Percentiles rank a stretch among this genome's conserved stretches.
These are phyloP conservation scores for Scrobipalpa atriplicella DNA, from an alignment of 2,888 invertebrate species.

Conservation along the genomic window DNA sequence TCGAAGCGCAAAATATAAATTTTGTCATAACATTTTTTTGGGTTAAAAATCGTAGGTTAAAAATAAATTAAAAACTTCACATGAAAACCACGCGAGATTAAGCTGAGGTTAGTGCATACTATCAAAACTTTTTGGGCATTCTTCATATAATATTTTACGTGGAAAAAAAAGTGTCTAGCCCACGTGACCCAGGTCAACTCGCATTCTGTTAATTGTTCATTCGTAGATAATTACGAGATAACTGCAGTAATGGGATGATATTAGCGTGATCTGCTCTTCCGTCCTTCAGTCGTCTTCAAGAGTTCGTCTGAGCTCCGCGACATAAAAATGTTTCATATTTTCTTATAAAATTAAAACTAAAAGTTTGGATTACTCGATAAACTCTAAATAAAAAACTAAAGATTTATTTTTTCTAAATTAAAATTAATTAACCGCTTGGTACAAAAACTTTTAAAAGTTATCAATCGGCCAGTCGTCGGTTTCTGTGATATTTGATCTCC, in stretches of 20 bases:
- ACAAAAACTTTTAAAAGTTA: constrained; percentile 35
- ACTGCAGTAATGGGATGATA: constrained; percentile 30
- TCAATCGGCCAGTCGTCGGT: constrained; percentile 25
- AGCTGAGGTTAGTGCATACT: too few relatives aligned
- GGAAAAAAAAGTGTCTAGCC: neutral
- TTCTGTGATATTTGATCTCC: constrained; percentile 60
- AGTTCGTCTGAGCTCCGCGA: constrained; percentile 56
- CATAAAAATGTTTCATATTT: constrained; percentile 30
- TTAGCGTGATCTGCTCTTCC: constrained; percentile 47
- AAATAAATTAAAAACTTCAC: too few relatives aligned
- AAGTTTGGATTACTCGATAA: neutral
- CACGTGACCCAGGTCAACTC: neutral
- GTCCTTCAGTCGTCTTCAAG: constrained; percentile 71
- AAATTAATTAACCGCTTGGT: neutral
- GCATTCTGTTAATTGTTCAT: neutral
- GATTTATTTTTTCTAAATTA: constrained; percentile 13
- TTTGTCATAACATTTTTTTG: too few relatives aligned
- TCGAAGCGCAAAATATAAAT: too few relatives aligned
- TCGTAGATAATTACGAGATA: neutral
- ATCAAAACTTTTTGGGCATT: neutral
- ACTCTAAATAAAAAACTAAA: constrained; percentile 1
- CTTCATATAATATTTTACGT: neutral
- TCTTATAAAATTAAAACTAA: neutral
- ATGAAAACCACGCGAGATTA: too few relatives aligned
- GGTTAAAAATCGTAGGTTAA: too few relatives aligned